A percentile compares a stretch with the other conserved stretches of the same genome.
Evolutionary conservation across 1,140 invertebrate genomes (phyloP).

Genomic region (Asobara japonica): DNA sequence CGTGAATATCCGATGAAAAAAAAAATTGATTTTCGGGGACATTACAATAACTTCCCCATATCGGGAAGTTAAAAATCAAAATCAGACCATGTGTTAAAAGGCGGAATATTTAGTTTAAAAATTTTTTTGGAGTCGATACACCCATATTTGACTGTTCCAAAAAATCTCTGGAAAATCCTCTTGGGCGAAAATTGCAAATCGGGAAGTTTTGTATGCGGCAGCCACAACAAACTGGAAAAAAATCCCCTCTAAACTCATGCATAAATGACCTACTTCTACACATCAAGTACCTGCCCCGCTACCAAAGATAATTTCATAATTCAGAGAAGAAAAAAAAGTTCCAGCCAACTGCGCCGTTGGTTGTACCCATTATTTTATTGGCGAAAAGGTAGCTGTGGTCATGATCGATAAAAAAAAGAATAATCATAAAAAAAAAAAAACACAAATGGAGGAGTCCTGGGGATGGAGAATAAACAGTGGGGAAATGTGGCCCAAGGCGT

Average conservation of each 20-base stretch:
- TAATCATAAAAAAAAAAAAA: conserved; percentile 6
- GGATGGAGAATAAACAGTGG: conserved; percentile 2
- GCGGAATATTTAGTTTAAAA: too few relatives aligned
- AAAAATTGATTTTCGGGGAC: too few relatives aligned
- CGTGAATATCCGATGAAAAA: too few relatives aligned
- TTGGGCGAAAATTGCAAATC: too few relatives aligned
- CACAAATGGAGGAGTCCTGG: background rate
- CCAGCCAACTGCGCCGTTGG: background rate
- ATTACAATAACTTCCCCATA: too few relatives aligned
- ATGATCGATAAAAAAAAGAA: background rate
- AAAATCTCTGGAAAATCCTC: too few relatives aligned
- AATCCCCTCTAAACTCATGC: background rate
- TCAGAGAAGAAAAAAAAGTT: background rate
- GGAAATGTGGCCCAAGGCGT: conserved; percentile 35
- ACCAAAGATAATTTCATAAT: background rate
- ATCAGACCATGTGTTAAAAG: too few relatives aligned
- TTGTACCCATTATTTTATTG: conserved; percentile 1
- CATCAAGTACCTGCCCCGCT: background rate
- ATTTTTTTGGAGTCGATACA: too few relatives aligned
- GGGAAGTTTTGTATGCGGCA: too few relatives aligned
- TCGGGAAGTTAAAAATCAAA: too few relatives aligned
- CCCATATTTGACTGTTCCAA: too few relatives aligned
- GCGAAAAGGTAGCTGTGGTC: conserved; percentile 16
- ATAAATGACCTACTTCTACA: background rate
- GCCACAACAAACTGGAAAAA: background rate